Percentiles rank a stretch among this genome's conserved stretches.
These are phyloP conservation scores for Heteropelma amictum DNA, from an alignment of 2,888 invertebrate genomes.

Conservation along the genomic window DNA sequence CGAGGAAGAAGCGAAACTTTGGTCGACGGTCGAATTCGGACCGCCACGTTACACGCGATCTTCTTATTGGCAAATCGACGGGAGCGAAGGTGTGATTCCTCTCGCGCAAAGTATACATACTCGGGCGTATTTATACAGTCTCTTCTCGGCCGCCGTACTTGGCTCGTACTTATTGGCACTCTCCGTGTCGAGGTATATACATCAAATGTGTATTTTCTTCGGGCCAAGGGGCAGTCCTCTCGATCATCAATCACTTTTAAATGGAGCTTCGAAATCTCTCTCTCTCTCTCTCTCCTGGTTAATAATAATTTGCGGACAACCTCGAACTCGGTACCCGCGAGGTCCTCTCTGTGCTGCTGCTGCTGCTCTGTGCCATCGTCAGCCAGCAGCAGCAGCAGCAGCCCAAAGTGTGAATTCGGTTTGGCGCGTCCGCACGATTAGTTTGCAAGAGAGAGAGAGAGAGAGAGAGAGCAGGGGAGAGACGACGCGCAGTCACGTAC, in stretches of 20 bases:
- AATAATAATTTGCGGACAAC: slow-evolving; percentile 55
- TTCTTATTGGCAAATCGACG: slow-evolving; percentile 24
- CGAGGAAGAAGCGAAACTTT: slow-evolving; percentile 55
- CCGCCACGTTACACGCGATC: slow-evolving; percentile 38
- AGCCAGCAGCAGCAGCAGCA: slow-evolving; percentile 24
- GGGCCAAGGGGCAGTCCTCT: slow-evolving; percentile 59
- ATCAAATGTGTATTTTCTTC: slow-evolving; percentile 53
- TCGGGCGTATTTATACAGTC: no score
- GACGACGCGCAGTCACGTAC: slow-evolving; percentile 24
- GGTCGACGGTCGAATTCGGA: slow-evolving; percentile 58
- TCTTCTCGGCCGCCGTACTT: slow-evolving; percentile 13
- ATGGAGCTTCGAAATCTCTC: slow-evolving; percentile 54
- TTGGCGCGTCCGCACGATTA: slow-evolving; percentile 47
- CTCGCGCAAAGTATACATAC: slow-evolving; percentile 31
- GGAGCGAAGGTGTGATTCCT: slow-evolving; percentile 36
- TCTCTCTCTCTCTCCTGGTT: slow-evolving; percentile 51
- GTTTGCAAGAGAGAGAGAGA: slow-evolving; percentile 17
- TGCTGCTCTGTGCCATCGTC: no score
- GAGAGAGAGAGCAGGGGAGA: neutral
- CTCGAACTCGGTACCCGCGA: slow-evolving; percentile 33
- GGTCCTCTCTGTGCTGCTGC: slow-evolving; percentile 24
- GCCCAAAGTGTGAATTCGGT: slow-evolving; percentile 47
- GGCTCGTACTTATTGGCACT: slow-evolving; percentile 21
- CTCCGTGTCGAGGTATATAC: slow-evolving; percentile 36
- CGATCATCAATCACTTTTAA: slow-evolving; percentile 61